A percentile compares a stretch with the other conserved stretches of the same genome.
Conservation (phyloP, 2,797 vertebrate species). For the Sylvia borin region DNA sequence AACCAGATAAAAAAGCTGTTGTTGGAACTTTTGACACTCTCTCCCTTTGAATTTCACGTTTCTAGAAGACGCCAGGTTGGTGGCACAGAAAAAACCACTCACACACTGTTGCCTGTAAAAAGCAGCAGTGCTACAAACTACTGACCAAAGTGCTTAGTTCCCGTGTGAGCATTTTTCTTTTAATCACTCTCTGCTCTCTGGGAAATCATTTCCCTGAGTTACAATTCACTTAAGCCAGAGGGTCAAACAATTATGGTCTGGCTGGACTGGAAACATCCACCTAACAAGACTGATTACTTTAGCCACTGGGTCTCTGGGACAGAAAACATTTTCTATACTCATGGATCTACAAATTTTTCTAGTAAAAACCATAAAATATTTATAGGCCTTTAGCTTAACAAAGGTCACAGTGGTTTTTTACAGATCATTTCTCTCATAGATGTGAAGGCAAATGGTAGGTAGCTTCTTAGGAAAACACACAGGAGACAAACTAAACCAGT, state of each 20-base stretch:
- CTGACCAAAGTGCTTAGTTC: not conserved
- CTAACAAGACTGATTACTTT: not conserved
- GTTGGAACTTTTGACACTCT: not conserved
- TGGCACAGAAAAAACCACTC: not conserved
- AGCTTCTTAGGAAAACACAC: not conserved
- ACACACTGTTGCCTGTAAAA: not conserved
- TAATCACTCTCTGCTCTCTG: not conserved
- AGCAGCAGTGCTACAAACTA: not conserved
- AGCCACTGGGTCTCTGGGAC: not conserved
- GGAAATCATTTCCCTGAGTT: not conserved
- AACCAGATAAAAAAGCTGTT: not conserved
- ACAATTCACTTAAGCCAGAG: not conserved
- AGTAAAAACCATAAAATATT: conserved; percentile 49
- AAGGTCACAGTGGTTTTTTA: not conserved
- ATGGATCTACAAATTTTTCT: not conserved
- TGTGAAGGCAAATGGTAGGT: not conserved
- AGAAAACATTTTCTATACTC: not conserved
- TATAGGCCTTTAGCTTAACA: conserved; percentile 10
- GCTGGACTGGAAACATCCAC: not conserved
- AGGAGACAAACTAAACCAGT: not conserved
- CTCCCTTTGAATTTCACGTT: not conserved
- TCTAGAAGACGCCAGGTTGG: not conserved
- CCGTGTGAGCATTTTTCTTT: not conserved
- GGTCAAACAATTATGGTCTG: not conserved
- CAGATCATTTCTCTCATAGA: not conserved